Conservation (phyloP, 2,888 invertebrate genomes). For the Nemapogon koenigi region DNA sequence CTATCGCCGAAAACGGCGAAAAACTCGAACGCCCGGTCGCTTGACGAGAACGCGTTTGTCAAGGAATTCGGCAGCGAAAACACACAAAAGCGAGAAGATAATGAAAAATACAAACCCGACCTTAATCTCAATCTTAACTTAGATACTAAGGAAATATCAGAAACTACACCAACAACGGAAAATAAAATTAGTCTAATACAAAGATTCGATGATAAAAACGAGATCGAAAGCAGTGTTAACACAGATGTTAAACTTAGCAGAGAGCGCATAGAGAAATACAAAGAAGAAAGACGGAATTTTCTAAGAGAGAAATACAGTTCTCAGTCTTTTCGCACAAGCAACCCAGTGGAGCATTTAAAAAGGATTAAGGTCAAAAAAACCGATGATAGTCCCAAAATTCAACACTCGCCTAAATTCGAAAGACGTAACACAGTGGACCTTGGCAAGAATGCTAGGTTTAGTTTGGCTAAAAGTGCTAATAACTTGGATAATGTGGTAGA, state of each 20-base stretch:
- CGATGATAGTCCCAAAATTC: constrained; percentile 12
- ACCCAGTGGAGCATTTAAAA: constrained; percentile 55
- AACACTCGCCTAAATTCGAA: constrained; percentile 43
- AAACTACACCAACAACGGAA: constrained; percentile 66
- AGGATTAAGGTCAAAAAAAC: constrained; percentile 45
- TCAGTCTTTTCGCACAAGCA: constrained; percentile 75
- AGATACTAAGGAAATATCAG: constrained; percentile 28
- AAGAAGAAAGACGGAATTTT: constrained; percentile 86
- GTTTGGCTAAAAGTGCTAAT: constrained; percentile 43
- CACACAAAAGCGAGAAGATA: constrained; percentile 57
- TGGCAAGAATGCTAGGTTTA: constrained; percentile 50
- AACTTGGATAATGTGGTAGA: constrained; percentile 29
- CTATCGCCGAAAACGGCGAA: constrained; percentile 68
- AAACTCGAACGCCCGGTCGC: constrained; percentile 70
- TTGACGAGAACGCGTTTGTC: constrained; percentile 77
- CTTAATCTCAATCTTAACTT: constrained; percentile 47
- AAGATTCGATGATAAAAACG: constrained; percentile 33
- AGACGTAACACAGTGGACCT: constrained; percentile 54
- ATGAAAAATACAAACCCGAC: constrained; percentile 64
- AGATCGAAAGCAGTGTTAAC: constrained; percentile 21
- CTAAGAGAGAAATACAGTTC: constrained; percentile 86
- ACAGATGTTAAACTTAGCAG: constrained; percentile 70
- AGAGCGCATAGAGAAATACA: constrained; percentile 88
- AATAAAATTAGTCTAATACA: constrained; percentile 69
- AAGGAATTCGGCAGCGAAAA: constrained; percentile 68